Evolutionary conservation across 1,140 invertebrate species (phyloP).

Genomic region (Drosophila arawakana): DNA sequence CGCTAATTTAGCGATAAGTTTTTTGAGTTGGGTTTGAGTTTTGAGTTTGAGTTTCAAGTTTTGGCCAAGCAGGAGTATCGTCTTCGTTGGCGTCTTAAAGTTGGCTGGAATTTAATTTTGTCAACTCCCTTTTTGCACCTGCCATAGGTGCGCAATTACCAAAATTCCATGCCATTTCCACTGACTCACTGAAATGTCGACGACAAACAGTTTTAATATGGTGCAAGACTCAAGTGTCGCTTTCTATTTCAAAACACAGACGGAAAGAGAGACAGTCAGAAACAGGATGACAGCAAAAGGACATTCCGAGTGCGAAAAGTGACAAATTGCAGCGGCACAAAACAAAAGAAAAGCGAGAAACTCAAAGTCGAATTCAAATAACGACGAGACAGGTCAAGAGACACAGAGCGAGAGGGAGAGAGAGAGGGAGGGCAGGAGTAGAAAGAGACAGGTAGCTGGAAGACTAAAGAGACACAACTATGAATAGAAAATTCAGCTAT

Average conservation of each 20-base stretch:
- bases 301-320: conserved; percentile 65
- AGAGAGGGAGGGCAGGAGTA: too few relatives aligned
- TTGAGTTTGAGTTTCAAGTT: background rate
- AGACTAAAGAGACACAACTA: conserved; percentile 6
- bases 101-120: conserved; percentile 60
- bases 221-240: conserved; percentile 63
- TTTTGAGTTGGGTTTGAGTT: conserved; percentile 34
- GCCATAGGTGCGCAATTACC: conserved; percentile 47
- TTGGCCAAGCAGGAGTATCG: background rate
- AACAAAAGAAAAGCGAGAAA: conserved; percentile 42
- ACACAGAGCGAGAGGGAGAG: conserved; percentile 1
- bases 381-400: conserved; percentile 54
- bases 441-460: background rate
- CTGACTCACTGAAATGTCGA: conserved; percentile 54
- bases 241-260: conserved; percentile 35
- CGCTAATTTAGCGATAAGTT: conserved; percentile 71
- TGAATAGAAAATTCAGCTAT: conserved; percentile 23
- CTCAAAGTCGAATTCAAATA: conserved; percentile 9
- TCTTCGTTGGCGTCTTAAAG: conserved; percentile 10
- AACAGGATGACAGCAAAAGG: conserved; percentile 39
- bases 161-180: conserved; percentile 33
- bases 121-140: conserved; percentile 29
- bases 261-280: conserved; percentile 24
- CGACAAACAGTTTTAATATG: conserved; percentile 72
- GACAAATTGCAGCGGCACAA: conserved; percentile 66